Evolutionary conservation across 23 tunicate genomes (phyloP).

Genomic region (Trididemnum miniatum): DNA sequence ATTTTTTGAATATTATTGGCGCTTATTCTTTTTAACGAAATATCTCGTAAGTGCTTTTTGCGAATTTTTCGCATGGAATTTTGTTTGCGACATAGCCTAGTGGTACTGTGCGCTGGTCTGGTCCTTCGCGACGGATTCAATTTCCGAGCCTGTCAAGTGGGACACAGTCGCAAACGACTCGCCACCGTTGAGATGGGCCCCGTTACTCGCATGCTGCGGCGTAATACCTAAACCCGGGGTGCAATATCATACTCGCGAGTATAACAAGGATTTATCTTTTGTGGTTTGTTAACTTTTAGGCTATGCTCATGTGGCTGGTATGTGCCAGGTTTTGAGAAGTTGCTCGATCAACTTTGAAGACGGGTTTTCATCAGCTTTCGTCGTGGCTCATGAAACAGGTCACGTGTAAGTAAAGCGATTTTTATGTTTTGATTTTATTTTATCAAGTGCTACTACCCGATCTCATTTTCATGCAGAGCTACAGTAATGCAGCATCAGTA

Average conservation of each 20-base stretch:
- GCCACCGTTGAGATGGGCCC: background rate
- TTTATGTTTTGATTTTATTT: background rate
- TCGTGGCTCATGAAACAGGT: slow-evolving; percentile 97
- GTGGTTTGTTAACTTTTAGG: slow-evolving; percentile 30
- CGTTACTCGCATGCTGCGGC: background rate
- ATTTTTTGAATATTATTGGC: too few species aligned
- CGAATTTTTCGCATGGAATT: too few species aligned
- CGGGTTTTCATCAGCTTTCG: slow-evolving; percentile 94
- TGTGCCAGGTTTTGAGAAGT: slow-evolving; percentile 76
- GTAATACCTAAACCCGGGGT: background rate
- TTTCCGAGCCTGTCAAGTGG: background rate
- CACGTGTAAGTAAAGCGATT: slow-evolving; percentile 74
- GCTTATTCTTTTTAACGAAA: too few species aligned
- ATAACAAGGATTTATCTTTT: background rate
- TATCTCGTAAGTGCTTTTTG: too few species aligned
- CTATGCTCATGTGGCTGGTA: slow-evolving; percentile 87
- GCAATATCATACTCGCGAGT: too few species aligned
- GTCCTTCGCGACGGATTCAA: background rate
- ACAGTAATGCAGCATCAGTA: too few species aligned
- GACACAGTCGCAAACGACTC: background rate
- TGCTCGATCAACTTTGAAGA: slow-evolving; percentile 85
- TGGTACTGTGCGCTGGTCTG: background rate
- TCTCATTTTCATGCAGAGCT: too few species aligned
- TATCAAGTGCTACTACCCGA: too few species aligned
- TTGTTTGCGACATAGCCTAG: too few species aligned